Evolutionary conservation across 2,113 vertebrate genomes (phyloP).

Genomic region (Mesembrinibis cayennensis): DNA sequence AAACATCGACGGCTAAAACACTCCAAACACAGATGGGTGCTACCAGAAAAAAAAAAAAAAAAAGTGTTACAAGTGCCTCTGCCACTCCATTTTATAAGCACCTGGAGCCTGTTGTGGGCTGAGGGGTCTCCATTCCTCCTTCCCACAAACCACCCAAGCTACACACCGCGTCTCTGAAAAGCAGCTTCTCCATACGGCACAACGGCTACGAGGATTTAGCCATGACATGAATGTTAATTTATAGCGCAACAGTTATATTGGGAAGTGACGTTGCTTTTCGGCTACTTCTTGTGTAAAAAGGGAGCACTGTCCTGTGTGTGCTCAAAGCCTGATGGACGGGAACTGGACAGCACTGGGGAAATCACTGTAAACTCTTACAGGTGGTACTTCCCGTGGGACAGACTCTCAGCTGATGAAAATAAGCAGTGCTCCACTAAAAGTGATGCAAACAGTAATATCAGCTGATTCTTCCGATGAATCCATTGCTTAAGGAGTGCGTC

Average conservation of each 20-base stretch:
- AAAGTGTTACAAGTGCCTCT: rapidly evolving
- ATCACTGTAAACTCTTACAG: not conserved
- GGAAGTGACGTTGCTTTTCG: not conserved
- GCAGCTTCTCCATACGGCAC: not conserved
- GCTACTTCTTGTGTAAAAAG: not conserved
- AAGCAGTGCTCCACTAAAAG: not conserved
- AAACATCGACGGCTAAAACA: not conserved
- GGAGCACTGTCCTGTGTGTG: not conserved
- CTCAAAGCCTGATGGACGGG: not conserved
- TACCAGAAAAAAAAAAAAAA: not conserved
- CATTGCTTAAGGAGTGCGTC: not conserved
- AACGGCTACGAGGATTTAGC: not conserved
- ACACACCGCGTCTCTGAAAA: rapidly evolving
- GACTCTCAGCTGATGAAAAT: not conserved
- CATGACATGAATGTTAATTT: not conserved
- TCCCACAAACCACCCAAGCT: not conserved
- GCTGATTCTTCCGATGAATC: not conserved
- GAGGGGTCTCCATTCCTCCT: not conserved
- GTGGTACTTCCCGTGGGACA: not conserved
- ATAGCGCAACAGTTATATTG: rapidly evolving
- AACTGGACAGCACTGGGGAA: not conserved
- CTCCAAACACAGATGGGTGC: rapidly evolving
- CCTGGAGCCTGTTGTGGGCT: rapidly evolving
- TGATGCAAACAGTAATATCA: not conserved
- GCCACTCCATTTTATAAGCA: not conserved